phyloP scores from a whole-genome alignment of 2,113 vertebrate species.

The Mixornis gularis region DNA sequence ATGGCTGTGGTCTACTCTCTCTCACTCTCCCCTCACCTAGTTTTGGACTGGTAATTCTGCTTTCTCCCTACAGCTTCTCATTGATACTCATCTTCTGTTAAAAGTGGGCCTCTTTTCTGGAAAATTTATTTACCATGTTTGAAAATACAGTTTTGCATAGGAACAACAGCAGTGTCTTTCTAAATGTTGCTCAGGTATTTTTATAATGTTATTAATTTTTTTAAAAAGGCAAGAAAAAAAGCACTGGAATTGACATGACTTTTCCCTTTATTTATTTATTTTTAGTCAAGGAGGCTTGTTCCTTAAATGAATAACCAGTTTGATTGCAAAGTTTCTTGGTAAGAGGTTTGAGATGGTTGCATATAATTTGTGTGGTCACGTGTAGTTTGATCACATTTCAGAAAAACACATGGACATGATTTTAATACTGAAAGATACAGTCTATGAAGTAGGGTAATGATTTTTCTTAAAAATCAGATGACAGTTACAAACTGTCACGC shows the following conservation, averaged over 20 bases:
- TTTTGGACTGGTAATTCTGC: not conserved
- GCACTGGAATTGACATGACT: not conserved
- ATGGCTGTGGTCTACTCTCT: not conserved
- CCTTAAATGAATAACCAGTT: not conserved
- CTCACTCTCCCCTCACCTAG: not conserved
- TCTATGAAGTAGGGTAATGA: not conserved
- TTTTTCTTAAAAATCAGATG: not conserved
- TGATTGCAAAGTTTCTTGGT: not conserved
- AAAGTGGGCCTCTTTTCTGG: not conserved
- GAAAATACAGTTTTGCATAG: not conserved
- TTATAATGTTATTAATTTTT: not conserved
- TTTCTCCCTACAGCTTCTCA: not conserved
- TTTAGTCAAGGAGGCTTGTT: not conserved
- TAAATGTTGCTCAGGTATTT: not conserved
- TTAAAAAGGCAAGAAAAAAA: not conserved
- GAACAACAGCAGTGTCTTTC: not conserved
- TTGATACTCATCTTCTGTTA: not conserved
- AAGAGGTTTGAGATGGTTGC: not conserved
- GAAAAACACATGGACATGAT: not conserved
- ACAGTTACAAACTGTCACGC: not conserved
- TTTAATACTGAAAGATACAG: not conserved
- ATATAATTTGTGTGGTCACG: not conserved
- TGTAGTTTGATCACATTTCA: conserved; percentile 15
- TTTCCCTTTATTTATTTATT: not conserved
- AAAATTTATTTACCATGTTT: not conserved